phyloP scores from a whole-genome alignment of 1,140 invertebrate species.

The Drosophila bipectinata region DNA sequence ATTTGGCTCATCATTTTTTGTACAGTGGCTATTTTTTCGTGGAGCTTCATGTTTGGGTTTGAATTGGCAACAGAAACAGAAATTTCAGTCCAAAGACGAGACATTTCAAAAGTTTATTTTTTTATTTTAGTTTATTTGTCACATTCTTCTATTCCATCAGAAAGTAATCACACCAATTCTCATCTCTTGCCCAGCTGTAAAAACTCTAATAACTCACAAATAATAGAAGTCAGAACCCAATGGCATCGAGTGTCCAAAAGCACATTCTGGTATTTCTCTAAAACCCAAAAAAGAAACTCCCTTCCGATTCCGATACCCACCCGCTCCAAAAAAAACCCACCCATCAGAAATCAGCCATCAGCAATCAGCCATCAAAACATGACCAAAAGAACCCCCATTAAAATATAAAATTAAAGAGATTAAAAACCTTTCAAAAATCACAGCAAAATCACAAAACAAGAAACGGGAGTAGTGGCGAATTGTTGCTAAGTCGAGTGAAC shows the following conservation, averaged over 20 bases:
- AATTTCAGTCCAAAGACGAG: conserved; percentile 12
- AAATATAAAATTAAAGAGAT: conserved; percentile 39
- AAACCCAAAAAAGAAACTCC: conserved; percentile 21
- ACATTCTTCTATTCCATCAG: conserved; percentile 9
- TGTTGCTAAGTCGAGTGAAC: conserved; percentile 65
- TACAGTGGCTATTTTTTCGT: conserved; percentile 36
- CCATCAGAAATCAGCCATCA: conserved; percentile 35
- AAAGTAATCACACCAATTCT: conserved; percentile 46
- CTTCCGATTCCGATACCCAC: conserved; percentile 17
- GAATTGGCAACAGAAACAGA: conserved; percentile 59
- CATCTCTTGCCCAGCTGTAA: conserved; percentile 43
- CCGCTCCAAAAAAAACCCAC: conserved; percentile 31
- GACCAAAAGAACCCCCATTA: conserved; percentile 18
- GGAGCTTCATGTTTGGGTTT: conserved; percentile 70
- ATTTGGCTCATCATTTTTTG: conserved; percentile 51
- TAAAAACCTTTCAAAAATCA: conserved; percentile 29
- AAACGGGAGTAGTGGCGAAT: conserved; percentile 67
- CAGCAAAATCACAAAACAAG: conserved; percentile 54
- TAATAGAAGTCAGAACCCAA: conserved; percentile 23
- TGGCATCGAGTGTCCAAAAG: conserved; percentile 41
- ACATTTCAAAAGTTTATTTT: conserved; percentile 15
- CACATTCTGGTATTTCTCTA: conserved; percentile 70
- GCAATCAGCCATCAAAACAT: conserved; percentile 46
- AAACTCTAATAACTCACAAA: conserved; percentile 29
- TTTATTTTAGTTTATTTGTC: conserved; percentile 32